Percentiles rank a stretch among this genome's conserved stretches.
Evolutionary conservation across 1,140 invertebrate species (phyloP).

Genomic region (Eueides isabella): DNA sequence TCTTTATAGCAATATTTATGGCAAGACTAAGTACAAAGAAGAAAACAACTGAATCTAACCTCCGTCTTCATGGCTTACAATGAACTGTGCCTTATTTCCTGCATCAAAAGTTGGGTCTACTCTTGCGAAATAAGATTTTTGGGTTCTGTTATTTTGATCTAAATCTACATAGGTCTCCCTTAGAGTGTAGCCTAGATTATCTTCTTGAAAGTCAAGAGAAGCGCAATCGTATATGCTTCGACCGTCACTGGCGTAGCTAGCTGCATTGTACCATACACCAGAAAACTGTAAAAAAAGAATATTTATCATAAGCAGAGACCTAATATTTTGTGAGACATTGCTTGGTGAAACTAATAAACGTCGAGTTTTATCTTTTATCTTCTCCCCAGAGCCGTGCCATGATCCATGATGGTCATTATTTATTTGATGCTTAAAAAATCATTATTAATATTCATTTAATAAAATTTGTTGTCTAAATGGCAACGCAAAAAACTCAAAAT

Average conservation of each 20-base stretch:
- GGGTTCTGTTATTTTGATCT: slow-evolving; percentile 67
- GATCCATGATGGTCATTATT: too few species aligned
- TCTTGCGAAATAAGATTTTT: slow-evolving; percentile 73
- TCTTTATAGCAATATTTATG: too few species aligned
- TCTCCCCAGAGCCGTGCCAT: too few species aligned
- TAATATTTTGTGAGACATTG: too few species aligned
- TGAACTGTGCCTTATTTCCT: slow-evolving; percentile 68
- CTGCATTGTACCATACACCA: slow-evolving; percentile 70
- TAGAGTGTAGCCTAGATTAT: slow-evolving; percentile 69
- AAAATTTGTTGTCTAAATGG: too few species aligned
- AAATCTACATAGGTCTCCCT: slow-evolving; percentile 69
- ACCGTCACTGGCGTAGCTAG: slow-evolving; percentile 66
- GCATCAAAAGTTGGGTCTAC: slow-evolving; percentile 76
- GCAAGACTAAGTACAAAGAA: neutral
- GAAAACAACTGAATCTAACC: slow-evolving; percentile 43
- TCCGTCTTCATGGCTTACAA: slow-evolving; percentile 72
- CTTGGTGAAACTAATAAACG: too few species aligned
- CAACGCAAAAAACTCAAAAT: neutral
- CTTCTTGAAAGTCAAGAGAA: slow-evolving; percentile 68
- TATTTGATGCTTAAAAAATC: too few species aligned
- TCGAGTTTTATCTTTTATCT: too few species aligned
- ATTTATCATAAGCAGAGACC: too few species aligned
- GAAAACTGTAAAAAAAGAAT: slow-evolving; percentile 57
- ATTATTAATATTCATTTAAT: too few species aligned
- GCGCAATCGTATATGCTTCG: slow-evolving; percentile 67